Conservation (phyloP, 2,797 vertebrate species). For the Hemitrygon akajei region DNA sequence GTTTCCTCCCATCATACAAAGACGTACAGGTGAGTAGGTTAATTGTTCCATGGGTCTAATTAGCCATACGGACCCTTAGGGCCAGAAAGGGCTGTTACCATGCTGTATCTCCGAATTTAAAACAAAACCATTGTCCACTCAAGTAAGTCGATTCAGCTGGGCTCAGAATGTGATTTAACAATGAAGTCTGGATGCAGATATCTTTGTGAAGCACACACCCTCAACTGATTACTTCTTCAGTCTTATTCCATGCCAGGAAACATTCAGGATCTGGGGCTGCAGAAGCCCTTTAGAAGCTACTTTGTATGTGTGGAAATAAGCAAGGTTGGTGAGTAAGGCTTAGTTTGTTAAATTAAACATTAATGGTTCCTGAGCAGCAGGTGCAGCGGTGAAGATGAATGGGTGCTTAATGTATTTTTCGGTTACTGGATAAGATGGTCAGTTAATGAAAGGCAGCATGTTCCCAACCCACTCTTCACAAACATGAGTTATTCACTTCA, state of each 20-base stretch:
- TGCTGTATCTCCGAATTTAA: too few species aligned
- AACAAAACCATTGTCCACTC: too few species aligned
- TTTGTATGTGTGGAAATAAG: not conserved
- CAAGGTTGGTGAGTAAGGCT: too few species aligned
- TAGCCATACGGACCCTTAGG: too few species aligned
- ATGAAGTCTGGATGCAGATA: not conserved
- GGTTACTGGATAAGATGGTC: not conserved
- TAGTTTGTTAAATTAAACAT: not conserved
- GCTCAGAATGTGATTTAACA: not conserved
- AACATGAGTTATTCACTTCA: not conserved
- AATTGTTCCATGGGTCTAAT: too few species aligned
- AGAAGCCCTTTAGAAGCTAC: not conserved
- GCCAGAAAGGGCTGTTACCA: too few species aligned
- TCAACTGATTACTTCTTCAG: too few species aligned
- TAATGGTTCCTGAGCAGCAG: not conserved
- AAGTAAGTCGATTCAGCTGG: not conserved
- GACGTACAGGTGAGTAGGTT: too few species aligned
- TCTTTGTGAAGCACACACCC: too few species aligned
- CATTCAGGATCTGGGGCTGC: not conserved
- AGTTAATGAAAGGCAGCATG: not conserved
- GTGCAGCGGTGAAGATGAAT: not conserved
- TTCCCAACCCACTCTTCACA: not conserved
- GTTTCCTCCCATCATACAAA: too few species aligned
- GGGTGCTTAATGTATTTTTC: not conserved
- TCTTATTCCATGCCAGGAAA: too few species aligned